Conservation (phyloP, 92 coral and sea anemone species). For the Metridium senile region DNA sequence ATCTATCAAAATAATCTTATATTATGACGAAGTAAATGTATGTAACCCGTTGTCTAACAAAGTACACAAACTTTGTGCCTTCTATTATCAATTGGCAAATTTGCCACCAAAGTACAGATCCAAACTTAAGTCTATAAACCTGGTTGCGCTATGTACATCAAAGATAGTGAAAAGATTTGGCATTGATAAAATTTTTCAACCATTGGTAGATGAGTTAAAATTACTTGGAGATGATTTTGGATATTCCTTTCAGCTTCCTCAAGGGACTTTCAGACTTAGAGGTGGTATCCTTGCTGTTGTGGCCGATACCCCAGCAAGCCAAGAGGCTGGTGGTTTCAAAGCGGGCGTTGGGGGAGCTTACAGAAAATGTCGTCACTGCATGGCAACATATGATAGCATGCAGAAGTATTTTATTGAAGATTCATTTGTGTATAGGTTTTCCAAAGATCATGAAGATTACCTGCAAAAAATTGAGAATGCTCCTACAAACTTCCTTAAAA, state of each 20-base stretch:
- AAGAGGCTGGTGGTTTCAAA: slow-evolving; percentile 5
- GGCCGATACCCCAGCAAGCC: slow-evolving; percentile 13
- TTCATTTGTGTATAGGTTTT: background rate
- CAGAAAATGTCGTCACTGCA: background rate
- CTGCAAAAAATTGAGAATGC: background rate
- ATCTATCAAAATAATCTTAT: background rate
- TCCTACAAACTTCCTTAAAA: too few relatives aligned
- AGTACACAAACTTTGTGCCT: slow-evolving; percentile 9
- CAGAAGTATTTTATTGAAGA: background rate
- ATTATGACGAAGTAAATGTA: slow-evolving; percentile 7
- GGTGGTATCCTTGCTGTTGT: slow-evolving; percentile 8
- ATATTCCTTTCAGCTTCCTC: background rate
- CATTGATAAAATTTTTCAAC: background rate
- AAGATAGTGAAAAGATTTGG: background rate
- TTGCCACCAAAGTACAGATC: slow-evolving; percentile 8
- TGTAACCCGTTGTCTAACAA: slow-evolving; percentile 4
- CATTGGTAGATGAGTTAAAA: background rate
- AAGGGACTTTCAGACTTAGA: slow-evolving; percentile 5
- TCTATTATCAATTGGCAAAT: slow-evolving; percentile 2
- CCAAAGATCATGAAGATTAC: background rate
- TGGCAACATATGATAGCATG: background rate
- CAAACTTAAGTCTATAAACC: slow-evolving; percentile 7
- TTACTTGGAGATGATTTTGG: background rate
- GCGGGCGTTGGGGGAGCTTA: background rate
- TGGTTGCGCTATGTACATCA: background rate